phyloP scores from a whole-genome alignment of 2,113 vertebrate genomes.

The Progne subis region DNA sequence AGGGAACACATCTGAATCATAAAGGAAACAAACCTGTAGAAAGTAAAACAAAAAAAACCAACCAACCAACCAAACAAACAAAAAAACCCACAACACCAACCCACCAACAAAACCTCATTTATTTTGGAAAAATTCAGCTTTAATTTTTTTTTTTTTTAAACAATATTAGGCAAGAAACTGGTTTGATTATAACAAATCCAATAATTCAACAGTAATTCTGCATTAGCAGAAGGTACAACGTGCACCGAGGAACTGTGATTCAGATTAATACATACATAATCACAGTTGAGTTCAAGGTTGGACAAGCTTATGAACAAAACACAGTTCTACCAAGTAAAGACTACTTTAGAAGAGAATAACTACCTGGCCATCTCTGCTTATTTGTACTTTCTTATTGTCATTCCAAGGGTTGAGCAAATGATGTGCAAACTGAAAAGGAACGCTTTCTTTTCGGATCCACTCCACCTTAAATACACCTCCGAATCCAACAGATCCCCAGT shows the following conservation, averaged over 20 bases:
- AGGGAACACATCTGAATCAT: neutral
- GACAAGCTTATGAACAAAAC: neutral
- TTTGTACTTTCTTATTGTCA: slow-evolving; percentile 90
- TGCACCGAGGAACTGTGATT: neutral
- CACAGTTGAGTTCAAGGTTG: neutral
- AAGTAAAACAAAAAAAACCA: neutral
- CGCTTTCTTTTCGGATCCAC: slow-evolving; percentile 88
- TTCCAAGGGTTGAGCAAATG: slow-evolving; percentile 82
- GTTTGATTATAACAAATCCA: neutral
- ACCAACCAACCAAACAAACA: neutral
- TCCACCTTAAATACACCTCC: slow-evolving; percentile 90
- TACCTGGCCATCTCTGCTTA: slow-evolving; percentile 96
- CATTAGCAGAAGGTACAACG: neutral
- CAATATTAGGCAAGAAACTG: neutral
- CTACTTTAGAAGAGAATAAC: neutral
- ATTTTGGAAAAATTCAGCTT: neutral
- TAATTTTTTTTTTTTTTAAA: neutral
- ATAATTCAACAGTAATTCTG: neutral
- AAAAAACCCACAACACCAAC: neutral
- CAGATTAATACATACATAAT: neutral
- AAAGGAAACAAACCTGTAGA: neutral
- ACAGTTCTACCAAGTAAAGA: neutral
- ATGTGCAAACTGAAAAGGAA: slow-evolving; percentile 85
- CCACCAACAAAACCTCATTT: neutral
- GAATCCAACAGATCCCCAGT: slow-evolving; percentile 86